Conservation (phyloP, 2,797 vertebrate species). For the Ctenopoma multispine region DNA sequence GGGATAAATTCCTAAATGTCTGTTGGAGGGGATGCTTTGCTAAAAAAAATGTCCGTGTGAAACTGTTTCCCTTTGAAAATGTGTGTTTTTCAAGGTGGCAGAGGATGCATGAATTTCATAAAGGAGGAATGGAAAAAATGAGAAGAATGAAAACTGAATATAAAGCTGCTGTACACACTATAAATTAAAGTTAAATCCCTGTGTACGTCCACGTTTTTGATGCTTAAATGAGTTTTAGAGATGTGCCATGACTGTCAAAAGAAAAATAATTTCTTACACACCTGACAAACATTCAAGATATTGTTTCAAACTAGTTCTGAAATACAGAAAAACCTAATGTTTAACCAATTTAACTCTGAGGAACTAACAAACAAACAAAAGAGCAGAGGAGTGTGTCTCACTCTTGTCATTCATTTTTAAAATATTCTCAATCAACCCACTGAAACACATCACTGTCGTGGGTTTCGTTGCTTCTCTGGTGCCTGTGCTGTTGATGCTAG, state of each 20-base stretch:
- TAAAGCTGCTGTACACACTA: constrained; percentile 7
- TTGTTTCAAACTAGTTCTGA: not conserved
- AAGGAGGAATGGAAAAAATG: not conserved
- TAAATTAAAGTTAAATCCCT: not conserved
- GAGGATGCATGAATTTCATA: not conserved
- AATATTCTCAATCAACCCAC: not conserved
- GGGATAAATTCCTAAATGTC: constrained; percentile 5
- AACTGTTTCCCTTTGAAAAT: constrained; percentile 7
- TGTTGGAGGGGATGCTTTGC: constrained; percentile 13
- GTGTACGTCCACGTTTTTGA: not conserved
- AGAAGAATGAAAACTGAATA: constrained; percentile 1
- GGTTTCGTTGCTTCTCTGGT: constrained; percentile 44
- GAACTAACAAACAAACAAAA: constrained; percentile 4
- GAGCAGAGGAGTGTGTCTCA: not conserved
- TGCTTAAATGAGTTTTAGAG: not conserved
- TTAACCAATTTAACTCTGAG: not conserved
- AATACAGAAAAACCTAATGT: not conserved
- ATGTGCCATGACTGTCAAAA: not conserved
- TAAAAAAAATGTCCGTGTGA: not conserved
- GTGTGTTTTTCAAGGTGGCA: not conserved
- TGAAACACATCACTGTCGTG: constrained; percentile 21
- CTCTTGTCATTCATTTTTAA: not conserved
- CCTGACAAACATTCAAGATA: not conserved
- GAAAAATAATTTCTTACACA: not conserved
- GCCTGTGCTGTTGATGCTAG: constrained; percentile 50